Conservation (phyloP, 2,113 vertebrate species). For the Engraulis encrasicolus region DNA sequence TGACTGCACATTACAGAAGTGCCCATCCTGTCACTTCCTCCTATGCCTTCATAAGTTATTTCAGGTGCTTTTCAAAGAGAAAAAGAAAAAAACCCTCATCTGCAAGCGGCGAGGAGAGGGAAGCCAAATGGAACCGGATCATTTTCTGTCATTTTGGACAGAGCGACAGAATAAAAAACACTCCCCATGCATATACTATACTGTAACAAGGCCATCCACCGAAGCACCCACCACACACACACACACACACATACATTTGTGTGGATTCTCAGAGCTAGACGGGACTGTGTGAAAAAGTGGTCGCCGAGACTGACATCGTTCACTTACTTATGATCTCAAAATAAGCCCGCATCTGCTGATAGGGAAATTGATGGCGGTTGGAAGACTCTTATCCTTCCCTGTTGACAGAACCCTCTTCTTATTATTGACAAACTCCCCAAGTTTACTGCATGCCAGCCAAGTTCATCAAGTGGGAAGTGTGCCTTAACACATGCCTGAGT, state of each 20-base stretch:
- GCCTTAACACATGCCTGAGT: no score
- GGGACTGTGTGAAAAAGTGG: no score
- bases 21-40: not conserved
- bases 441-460: no score
- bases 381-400: no score
- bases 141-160: not conserved
- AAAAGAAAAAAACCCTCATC: not conserved
- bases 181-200: no score
- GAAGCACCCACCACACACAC: not conserved
- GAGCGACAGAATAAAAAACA: not conserved
- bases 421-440: not conserved
- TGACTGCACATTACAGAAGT: not conserved
- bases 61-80: conserved; percentile 7
- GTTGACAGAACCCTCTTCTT: no score
- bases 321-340: no score
- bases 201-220: not conserved
- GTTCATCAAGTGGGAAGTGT: not conserved
- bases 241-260: not conserved
- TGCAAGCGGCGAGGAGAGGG: not conserved
- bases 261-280: no score
- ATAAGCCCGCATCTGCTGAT: no score
- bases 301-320: no score
- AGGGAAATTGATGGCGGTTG: no score
- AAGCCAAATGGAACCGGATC: not conserved
- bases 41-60: not conserved